A percentile compares a stretch with the other conserved stretches of the same genome.
phyloP scores from a whole-genome alignment of 2,797 vertebrate genomes.

The Merluccius polli region DNA sequence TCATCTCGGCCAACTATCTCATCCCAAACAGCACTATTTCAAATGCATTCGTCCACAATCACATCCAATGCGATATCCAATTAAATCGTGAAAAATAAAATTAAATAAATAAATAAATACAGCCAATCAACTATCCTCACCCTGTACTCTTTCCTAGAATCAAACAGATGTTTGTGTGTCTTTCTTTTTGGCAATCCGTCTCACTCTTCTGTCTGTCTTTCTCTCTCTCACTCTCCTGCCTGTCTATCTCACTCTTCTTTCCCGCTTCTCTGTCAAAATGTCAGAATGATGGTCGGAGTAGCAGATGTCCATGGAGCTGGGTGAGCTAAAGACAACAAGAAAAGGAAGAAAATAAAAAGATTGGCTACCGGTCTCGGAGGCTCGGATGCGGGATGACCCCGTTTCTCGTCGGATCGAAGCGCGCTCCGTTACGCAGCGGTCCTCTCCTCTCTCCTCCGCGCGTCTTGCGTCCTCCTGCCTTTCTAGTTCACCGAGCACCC shows the following conservation, averaged over 20 bases:
- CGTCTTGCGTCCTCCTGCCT: background rate
- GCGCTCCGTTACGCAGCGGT: constrained; percentile 37
- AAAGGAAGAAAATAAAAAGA: constrained; percentile 16
- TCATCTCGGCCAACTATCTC: too few species aligned
- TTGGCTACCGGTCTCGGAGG: constrained; percentile 43
- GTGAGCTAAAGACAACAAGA: constrained; percentile 28
- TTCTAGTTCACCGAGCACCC: constrained; percentile 38
- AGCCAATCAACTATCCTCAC: background rate
- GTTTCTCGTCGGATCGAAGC: constrained; percentile 51
- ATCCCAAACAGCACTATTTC: background rate
- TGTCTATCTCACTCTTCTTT: constrained; percentile 49
- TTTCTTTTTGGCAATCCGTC: constrained; percentile 40
- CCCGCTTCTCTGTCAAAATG: constrained; percentile 23
- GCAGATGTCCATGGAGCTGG: background rate
- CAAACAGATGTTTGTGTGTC: constrained; percentile 3
- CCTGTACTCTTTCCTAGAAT: background rate
- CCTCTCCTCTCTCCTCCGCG: constrained; percentile 36
- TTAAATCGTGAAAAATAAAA: background rate
- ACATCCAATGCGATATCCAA: background rate
- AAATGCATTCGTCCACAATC: background rate
- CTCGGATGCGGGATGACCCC: constrained; percentile 64
- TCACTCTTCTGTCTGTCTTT: constrained; percentile 7
- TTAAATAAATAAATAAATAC: background rate
- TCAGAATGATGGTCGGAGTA: background rate
- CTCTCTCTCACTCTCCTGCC: constrained; percentile 53